Conservation (phyloP, 2,797 vertebrate genomes). For the Manis pentadactyla region DNA sequence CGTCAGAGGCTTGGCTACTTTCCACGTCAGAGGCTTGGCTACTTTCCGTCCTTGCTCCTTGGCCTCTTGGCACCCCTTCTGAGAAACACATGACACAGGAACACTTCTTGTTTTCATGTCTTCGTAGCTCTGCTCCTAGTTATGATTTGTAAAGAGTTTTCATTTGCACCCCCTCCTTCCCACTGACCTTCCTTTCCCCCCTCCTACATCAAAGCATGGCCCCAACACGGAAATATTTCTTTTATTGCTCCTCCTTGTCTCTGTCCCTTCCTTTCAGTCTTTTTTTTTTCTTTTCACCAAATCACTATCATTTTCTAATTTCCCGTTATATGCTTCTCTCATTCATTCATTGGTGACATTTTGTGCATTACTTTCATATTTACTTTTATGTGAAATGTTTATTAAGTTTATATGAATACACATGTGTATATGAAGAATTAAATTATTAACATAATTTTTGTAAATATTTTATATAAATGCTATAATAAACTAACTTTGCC, state of each 20-base stretch:
- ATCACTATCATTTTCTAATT: not conserved
- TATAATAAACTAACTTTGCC: not conserved
- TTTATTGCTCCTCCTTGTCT: not conserved
- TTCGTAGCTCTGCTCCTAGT: not conserved
- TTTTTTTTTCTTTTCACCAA: not conserved
- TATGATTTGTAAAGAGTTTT: constrained; percentile 32
- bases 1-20: not conserved
- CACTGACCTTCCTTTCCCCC: not conserved
- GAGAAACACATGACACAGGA: not conserved
- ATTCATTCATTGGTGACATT: not conserved
- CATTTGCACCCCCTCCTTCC: not conserved
- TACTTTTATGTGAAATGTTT: not conserved
- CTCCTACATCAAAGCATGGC: not conserved
- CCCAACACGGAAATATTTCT: not conserved
- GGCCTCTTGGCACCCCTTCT: not conserved
- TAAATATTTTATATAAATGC: not conserved
- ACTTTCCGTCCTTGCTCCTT: not conserved
- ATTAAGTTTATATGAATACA: not conserved
- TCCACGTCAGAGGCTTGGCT: not conserved
- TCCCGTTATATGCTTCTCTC: not conserved
- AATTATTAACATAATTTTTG: not conserved
- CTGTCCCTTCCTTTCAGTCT: not conserved
- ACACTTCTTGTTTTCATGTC: not conserved
- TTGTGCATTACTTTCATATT: not conserved
- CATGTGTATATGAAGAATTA: not conserved